Evolutionary conservation across 2,113 vertebrate genomes (phyloP).

Genomic region (Lampris incognitus): DNA sequence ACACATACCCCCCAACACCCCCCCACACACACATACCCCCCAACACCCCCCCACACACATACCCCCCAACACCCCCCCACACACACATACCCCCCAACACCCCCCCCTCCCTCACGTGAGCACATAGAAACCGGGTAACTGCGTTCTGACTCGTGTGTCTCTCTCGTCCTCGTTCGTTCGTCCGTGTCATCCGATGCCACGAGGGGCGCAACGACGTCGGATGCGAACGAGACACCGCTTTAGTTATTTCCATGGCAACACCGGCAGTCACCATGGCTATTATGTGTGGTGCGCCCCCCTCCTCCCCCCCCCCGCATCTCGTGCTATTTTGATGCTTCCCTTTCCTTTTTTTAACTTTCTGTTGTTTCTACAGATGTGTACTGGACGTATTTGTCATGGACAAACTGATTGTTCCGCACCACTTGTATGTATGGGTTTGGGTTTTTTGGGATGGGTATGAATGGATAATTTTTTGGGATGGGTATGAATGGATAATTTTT

Average conservation of each 20-base stretch:
- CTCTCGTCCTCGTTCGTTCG: slow-evolving; percentile 9
- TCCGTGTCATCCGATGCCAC: slow-evolving; percentile 11
- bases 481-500: no score
- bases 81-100: no score
- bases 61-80: no score
- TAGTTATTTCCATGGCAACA: slow-evolving; percentile 54
- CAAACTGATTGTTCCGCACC: slow-evolving; percentile 38
- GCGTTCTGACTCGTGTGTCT: slow-evolving; percentile 5
- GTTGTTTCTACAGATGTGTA: slow-evolving; percentile 37
- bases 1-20: no score
- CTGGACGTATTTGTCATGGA: neutral
- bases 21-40: no score
- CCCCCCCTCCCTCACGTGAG: slow-evolving; percentile 19
- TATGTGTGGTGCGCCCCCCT: slow-evolving; percentile 35
- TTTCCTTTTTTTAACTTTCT: neutral
- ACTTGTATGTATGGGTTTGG: slow-evolving; percentile 47
- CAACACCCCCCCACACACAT: no score
- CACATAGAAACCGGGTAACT: slow-evolving; percentile 23
- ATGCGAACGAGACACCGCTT: slow-evolving; percentile 59
- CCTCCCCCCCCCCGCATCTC: slow-evolving; percentile 38
- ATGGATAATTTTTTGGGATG: neutral
- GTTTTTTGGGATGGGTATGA: slow-evolving; percentile 18
- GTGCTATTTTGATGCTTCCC: slow-evolving; percentile 12
- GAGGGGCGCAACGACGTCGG: slow-evolving; percentile 26
- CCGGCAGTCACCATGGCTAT: slow-evolving; percentile 42